Base-by-base conservation (phyloP, 2,797 vertebrate genomes). In the Knipowitschia caucasica region DNA sequence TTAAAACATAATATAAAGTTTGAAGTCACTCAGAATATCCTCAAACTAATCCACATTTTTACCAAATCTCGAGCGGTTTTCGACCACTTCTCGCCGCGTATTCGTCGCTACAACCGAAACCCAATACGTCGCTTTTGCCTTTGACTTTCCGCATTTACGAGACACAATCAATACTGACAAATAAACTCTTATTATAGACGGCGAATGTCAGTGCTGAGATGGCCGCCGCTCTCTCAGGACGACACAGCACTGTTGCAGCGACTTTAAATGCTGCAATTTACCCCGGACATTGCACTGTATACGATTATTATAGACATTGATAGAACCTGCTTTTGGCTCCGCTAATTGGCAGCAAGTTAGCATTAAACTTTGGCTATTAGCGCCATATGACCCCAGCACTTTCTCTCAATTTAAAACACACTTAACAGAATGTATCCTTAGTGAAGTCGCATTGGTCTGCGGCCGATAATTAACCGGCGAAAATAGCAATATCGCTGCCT, bases 341-440 rank as follows among this genome's bases (percentile, higher is more conserved):
- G 23, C 50, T 75, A 74, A 76, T 52, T 86, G 85, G 80, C 83
- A 86, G 67, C 79, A 76, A 82, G 83, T 81, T 75, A 70, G n/a
- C n/a, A 56, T 59, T 27, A 75, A 71, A 30, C 9, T 51, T 31
- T 46, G 18, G 30, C 35, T 26, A 47, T 68, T 51, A 20, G 17
- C 39, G 59, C 57, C 47, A 63, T 40, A 65, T 70, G 56, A 50
- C 68, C 67, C 35, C 68, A 65, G 74, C 69, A 47, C 43, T 43
- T 59, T 57, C 62, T 40, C 30, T 51, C 15, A 50, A 25, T 46
- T 35, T 30, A 40, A 29, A 24, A 38, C 24, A 39, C 56, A 69
- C 65, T 59, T 53, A 59, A 64, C n/a, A 69, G 63, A 63, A 56
- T 50, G 53, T 73, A 49, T 62, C 40, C 63, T 23, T 2, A 11